phyloP scores from a whole-genome alignment of 2,888 invertebrate species.

The Oligia latruncula region DNA sequence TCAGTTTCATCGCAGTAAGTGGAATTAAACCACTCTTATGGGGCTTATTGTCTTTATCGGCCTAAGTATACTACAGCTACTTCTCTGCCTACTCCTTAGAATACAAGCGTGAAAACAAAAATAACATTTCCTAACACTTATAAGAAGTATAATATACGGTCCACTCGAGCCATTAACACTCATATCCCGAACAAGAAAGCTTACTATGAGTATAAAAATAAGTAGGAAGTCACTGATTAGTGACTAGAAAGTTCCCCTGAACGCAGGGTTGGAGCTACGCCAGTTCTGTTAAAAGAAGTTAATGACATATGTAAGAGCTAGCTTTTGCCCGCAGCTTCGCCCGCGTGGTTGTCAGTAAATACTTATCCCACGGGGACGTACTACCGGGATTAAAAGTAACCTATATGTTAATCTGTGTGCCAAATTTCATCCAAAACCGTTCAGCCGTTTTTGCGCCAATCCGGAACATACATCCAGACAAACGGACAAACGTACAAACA shows the following conservation, averaged over 20 bases:
- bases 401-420: too few species aligned
- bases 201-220: slow-evolving; percentile 64
- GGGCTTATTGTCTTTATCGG: background rate
- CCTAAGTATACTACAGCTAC: background rate
- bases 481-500: background rate
- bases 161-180: slow-evolving; percentile 69
- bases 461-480: background rate
- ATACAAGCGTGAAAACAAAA: slow-evolving; percentile 10
- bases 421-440: background rate
- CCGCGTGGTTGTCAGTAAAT: background rate
- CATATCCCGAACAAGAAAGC: slow-evolving; percentile 58
- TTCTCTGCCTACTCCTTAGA: background rate
- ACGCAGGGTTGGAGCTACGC: slow-evolving; percentile 72
- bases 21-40: background rate
- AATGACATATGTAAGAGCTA: slow-evolving; percentile 72
- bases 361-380: background rate
- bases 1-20: background rate
- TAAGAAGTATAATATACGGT: slow-evolving; percentile 59
- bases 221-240: slow-evolving; percentile 77
- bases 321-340: background rate
- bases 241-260: slow-evolving; percentile 76
- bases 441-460: too few species aligned
- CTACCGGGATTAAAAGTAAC: too few species aligned
- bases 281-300: slow-evolving; percentile 75
- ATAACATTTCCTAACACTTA: slow-evolving; percentile 28